Percentiles rank a stretch among this genome's conserved stretches.
phyloP scores from a whole-genome alignment of 2,113 vertebrate species.

The Brachirus orientalis region DNA sequence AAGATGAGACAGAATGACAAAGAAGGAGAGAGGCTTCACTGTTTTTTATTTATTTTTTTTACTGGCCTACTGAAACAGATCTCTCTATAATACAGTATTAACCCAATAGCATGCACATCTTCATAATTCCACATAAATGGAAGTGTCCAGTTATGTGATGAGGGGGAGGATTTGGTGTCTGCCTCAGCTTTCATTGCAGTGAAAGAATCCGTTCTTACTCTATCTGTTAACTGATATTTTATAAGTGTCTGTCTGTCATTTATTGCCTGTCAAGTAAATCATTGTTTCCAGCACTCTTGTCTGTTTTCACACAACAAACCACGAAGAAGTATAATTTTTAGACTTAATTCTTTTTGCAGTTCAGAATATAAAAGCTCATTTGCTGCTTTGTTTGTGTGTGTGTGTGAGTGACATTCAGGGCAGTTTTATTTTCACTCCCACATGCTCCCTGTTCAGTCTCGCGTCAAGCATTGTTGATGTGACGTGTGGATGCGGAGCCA shows the following conservation, averaged over 20 bases:
- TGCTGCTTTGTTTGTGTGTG: neutral
- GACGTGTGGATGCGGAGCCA: slow-evolving; percentile 28
- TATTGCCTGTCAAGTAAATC: slow-evolving; percentile 17
- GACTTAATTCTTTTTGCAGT: neutral
- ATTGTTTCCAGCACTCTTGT: neutral
- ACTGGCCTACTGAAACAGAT: slow-evolving; percentile 53
- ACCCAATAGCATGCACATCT: slow-evolving; percentile 60
- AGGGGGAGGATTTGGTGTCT: slow-evolving; percentile 37
- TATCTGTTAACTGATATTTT: slow-evolving; percentile 13
- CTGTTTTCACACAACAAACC: slow-evolving; percentile 16
- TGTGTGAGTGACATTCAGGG: neutral
- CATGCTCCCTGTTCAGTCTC: slow-evolving; percentile 35
- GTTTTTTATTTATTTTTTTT: too few relatives aligned
- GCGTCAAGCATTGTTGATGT: slow-evolving; percentile 48
- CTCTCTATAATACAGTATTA: slow-evolving; percentile 77
- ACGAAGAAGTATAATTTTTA: neutral
- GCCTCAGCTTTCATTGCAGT: slow-evolving; percentile 4
- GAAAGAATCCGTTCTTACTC: slow-evolving; percentile 22
- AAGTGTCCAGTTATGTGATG: slow-evolving; percentile 38
- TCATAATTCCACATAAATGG: slow-evolving; percentile 50
- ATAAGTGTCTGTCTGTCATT: slow-evolving; percentile 20
- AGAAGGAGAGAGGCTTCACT: slow-evolving; percentile 43
- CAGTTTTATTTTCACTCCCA: slow-evolving; percentile 38
- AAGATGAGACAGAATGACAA: slow-evolving; percentile 68
- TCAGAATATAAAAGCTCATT: neutral